A percentile compares a stretch with the other conserved stretches of the same genome.
Evolutionary conservation across 2,113 vertebrate genomes (phyloP).

Genomic region (Anolis carolinensis): DNA sequence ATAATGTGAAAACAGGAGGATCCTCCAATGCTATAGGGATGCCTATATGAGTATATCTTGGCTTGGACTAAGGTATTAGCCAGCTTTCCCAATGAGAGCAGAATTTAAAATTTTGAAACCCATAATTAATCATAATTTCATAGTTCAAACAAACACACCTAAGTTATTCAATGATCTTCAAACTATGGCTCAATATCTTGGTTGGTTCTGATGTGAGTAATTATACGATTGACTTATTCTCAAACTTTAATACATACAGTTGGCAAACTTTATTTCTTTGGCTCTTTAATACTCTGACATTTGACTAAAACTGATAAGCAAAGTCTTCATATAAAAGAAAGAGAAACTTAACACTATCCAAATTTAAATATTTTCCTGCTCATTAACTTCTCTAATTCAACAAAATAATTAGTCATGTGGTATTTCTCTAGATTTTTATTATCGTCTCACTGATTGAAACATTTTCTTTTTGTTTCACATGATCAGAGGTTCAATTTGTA

Average conservation of each 20-base stretch:
- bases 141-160: too few species aligned
- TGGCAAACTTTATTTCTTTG: constrained; percentile 9
- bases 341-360: constrained; percentile 25
- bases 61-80: not conserved
- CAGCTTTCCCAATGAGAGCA: not conserved
- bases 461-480: constrained; percentile 40
- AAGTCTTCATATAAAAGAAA: constrained; percentile 14
- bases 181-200: not conserved
- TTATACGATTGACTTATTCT: not conserved
- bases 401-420: constrained; percentile 41
- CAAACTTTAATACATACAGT: not conserved
- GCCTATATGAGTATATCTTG: not conserved
- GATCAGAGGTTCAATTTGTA: constrained; percentile 21
- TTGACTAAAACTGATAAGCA: not conserved
- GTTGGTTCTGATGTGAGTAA: fast-evolving
- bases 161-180: not conserved
- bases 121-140: not conserved
- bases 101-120: not conserved
- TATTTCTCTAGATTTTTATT: constrained; percentile 45
- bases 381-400: constrained; percentile 59
- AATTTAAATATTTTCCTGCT: constrained; percentile 37
- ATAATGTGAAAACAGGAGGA: too few species aligned
- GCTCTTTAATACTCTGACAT: constrained; percentile 17
- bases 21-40: too few species aligned
- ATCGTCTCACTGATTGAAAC: constrained; percentile 25